Evolutionary conservation across 2,888 invertebrate genomes (phyloP).

Genomic region (Dimorphilus gyrociliatus): DNA sequence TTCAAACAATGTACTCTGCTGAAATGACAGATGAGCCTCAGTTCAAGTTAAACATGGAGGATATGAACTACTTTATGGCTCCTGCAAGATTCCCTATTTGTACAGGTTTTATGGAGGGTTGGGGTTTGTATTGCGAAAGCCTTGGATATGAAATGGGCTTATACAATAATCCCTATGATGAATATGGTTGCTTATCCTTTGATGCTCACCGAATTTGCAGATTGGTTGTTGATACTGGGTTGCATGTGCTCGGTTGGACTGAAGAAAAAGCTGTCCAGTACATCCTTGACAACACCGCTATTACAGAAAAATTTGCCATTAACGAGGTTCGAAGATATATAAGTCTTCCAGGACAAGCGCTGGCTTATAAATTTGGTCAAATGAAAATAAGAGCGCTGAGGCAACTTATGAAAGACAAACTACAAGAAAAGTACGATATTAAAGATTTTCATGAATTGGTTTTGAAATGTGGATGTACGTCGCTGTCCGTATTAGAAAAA

Average conservation of each 20-base stretch:
- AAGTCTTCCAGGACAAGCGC: constrained; percentile 29
- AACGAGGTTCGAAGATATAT: constrained; percentile 25
- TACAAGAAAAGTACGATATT: constrained; percentile 24
- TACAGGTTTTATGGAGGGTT: constrained; percentile 31
- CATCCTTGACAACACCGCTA: constrained; percentile 17
- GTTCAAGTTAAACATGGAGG: constrained; percentile 22
- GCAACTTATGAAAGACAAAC: constrained; percentile 14
- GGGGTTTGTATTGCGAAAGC: constrained; percentile 32
- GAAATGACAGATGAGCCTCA: constrained; percentile 13
- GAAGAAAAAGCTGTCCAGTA: constrained; percentile 18
- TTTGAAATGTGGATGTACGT: constrained; percentile 18
- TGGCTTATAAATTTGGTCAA: constrained; percentile 28
- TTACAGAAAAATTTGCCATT: constrained; percentile 6
- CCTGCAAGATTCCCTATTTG: constrained; percentile 24
- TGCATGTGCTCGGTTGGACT: constrained; percentile 24
- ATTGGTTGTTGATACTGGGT: constrained; percentile 26
- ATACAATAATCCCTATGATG: constrained; percentile 19
- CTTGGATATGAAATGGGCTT: constrained; percentile 31
- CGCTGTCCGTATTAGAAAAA: constrained; percentile 23
- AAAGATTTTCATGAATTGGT: constrained; percentile 30
- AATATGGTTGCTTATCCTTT: constrained; percentile 10
- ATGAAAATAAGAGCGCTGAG: constrained; percentile 23
- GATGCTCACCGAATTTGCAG: constrained; percentile 25
- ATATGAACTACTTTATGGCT: constrained; percentile 19
- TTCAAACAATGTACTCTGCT: constrained; percentile 18